These are phyloP conservation scores for Rhaphigaster nebulosa DNA, from an alignment of 2,888 invertebrate genomes.

Conservation along the genomic window DNA sequence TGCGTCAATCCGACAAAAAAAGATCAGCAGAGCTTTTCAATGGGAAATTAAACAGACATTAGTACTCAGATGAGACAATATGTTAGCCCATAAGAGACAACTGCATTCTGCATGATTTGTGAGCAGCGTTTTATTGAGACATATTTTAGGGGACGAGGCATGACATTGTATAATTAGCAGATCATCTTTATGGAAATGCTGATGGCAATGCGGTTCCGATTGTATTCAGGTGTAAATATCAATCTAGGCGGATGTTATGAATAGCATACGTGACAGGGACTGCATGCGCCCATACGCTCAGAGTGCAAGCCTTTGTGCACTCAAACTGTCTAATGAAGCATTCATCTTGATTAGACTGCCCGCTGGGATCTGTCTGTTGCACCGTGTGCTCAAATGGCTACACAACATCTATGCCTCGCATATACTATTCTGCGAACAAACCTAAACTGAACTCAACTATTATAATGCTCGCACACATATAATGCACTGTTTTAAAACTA, in stretches of 20 bases:
- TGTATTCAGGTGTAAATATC: conserved; percentile 41
- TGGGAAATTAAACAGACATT: too few species aligned
- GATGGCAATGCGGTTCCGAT: conserved; percentile 1
- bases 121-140: not conserved
- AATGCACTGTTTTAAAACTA: not conserved
- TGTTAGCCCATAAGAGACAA: not conserved
- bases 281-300: not conserved
- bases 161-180: not conserved
- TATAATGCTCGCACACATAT: not conserved
- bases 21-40: too few species aligned
- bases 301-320: conserved; percentile 47
- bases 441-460: not conserved
- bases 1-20: not conserved
- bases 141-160: not conserved
- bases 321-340: conserved; percentile 39
- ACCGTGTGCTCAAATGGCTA: not conserved
- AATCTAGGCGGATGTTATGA: not conserved
- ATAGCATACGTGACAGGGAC: not conserved
- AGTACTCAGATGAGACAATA: too few species aligned
- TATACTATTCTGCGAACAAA: not conserved
- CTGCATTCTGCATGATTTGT: not conserved
- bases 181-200: not conserved
- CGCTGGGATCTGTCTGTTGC: not conserved
- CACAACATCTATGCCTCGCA: not conserved
- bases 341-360: conserved; percentile 41